Base-by-base conservation (phyloP, 1,140 invertebrate genomes). In the Lasaia peninsularis region DNA sequence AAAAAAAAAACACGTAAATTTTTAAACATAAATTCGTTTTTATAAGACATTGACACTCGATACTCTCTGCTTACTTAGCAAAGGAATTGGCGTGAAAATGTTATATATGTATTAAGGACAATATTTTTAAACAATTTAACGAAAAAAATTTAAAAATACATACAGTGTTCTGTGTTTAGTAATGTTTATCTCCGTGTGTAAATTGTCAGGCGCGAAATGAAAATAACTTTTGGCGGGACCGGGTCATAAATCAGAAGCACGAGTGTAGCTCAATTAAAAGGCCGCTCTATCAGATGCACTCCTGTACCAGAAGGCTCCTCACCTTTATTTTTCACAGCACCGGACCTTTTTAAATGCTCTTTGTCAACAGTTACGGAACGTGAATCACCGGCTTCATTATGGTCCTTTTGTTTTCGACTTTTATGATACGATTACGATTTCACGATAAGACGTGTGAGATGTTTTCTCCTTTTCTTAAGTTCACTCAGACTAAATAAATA, bases 201-300 rank as follows among this genome's bases (percentile, higher is more conserved):
- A 60, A 56, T 62, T 49, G 9, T 64, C 62, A 71, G 70, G 57
- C 71, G 73, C 72, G 69, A 83, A 82, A 82, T 80, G 78, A 64
- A 71, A 82, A 84, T 80, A 81, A 85, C 68, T 87, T 83, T 85
- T 82, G 80, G 77, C 78, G 75, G 63, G 62, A 67, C 67, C 62
- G 66, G 67, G 65, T 76, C 79, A 84, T 87, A 87, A 85, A 87
- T 87, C 81, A 87, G 80, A 74, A 81, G 71, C 69, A 75, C 75
- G 73, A 68, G 71, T 76, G 80, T 74, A 76, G 81, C 81, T 87
- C 84, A 87, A 87, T 87, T 87, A 87, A 85, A 86, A 71, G 62
- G 66, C 40, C 40, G 40, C 61, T 60, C 71, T 87, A 87, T 87
- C 84, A 71, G 84, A 87, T 87, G 69, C 69, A 78, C 78, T 77